Evolutionary conservation across 2,797 vertebrate species (phyloP).

Genomic region (Xerus rutilus): DNA sequence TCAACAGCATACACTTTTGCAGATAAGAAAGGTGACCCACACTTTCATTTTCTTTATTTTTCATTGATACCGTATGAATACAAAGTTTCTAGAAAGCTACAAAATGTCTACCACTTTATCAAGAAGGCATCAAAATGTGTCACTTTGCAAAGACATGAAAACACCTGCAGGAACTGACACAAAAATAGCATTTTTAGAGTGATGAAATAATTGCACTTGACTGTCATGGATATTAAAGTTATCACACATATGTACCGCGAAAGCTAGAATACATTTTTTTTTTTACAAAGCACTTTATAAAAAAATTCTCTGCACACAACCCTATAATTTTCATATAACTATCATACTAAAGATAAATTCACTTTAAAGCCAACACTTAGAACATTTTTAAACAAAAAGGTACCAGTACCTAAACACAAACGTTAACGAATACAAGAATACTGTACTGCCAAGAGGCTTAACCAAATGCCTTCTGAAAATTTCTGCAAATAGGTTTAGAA

Average conservation of each 20-base stretch:
- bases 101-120: constrained; percentile 99
- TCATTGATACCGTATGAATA: constrained; percentile 99
- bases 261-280: constrained; percentile 97
- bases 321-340: constrained; percentile 96
- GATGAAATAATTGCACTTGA: constrained; percentile 96
- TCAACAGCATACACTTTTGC: constrained; percentile 59
- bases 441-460: constrained; percentile 96
- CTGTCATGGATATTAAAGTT: constrained; percentile 97
- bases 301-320: constrained; percentile 96
- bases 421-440: constrained; percentile 93
- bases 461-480: constrained; percentile 92
- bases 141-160: constrained; percentile 99
- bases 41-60: constrained; percentile 96
- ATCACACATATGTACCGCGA: constrained; percentile 99
- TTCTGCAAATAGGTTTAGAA: constrained; percentile 89
- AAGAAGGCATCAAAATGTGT: constrained; percentile 99
- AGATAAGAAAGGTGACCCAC: constrained; percentile 87
- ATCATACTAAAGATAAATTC: constrained; percentile 96
- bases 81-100: constrained; percentile 99
- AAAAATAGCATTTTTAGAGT: constrained; percentile 96
- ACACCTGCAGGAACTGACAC: constrained; percentile 98
- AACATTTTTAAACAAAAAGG: constrained; percentile 96
- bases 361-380: constrained; percentile 98
- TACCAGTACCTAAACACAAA: constrained; percentile 99
- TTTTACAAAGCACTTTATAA: constrained; percentile 98